phyloP scores from a whole-genome alignment of 2,797 vertebrate species.

The Pantherophis vulpinus region DNA sequence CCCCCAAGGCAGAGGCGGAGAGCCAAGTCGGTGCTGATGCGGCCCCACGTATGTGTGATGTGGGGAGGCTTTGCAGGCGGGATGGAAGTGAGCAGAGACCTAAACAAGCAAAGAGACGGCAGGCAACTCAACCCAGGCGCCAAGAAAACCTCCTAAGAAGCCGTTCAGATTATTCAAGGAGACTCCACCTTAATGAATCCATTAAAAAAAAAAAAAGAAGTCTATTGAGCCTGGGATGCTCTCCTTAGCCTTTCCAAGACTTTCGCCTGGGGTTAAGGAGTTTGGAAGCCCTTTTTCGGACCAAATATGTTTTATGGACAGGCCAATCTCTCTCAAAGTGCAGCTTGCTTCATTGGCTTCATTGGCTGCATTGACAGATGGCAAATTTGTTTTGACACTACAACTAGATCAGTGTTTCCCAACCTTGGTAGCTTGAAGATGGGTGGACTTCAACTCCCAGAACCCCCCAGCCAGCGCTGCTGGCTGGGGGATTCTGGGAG shows the following conservation, averaged over 20 bases:
- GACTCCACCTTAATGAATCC: background rate
- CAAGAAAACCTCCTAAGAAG: background rate
- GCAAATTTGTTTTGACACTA: background rate
- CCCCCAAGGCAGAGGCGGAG: background rate
- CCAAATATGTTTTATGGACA: background rate
- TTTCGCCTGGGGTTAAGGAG: background rate
- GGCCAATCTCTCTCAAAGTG: background rate
- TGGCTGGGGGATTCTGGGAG: no score
- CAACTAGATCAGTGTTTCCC: background rate
- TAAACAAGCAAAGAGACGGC: background rate
- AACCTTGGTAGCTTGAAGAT: no score
- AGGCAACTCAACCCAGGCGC: background rate
- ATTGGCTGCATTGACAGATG: background rate
- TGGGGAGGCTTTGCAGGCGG: background rate
- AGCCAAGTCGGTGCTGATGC: background rate
- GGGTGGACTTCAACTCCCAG: no score
- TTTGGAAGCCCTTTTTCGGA: background rate
- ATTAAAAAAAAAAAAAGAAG: background rate
- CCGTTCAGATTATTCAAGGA: background rate
- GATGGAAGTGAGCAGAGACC: background rate
- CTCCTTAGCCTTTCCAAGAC: background rate
- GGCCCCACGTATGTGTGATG: background rate
- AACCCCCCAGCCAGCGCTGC: no score
- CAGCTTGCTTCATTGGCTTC: background rate
- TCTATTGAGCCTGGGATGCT: background rate